These are phyloP conservation scores for Aphidoletes aphidimyza DNA, from an alignment of 2,888 invertebrate genomes.

Conservation along the genomic window DNA sequence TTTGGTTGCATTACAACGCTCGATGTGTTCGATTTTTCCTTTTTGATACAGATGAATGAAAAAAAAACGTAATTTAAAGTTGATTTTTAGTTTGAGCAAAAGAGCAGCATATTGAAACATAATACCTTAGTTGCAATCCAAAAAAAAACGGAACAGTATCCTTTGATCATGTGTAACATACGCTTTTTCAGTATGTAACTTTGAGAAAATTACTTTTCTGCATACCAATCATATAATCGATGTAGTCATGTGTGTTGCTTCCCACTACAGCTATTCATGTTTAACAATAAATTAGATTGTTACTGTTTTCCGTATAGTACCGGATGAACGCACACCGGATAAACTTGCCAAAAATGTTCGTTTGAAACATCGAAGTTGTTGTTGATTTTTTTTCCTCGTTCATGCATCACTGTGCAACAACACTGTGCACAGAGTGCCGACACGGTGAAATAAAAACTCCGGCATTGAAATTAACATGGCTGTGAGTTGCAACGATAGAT, in stretches of 20 bases:
- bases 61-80: neutral
- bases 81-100: neutral
- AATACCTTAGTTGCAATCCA: neutral
- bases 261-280: neutral
- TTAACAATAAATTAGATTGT: neutral
- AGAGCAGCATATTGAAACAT: neutral
- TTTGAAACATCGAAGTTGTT: neutral
- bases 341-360: neutral
- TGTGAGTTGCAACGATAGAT: too few species aligned
- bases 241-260: neutral
- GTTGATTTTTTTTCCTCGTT: too few species aligned
- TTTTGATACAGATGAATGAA: neutral
- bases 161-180: conserved; percentile 22
- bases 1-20: too few species aligned
- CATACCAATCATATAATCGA: neutral
- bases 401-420: too few species aligned
- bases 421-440: too few species aligned
- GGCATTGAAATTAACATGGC: neutral
- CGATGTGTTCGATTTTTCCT: neutral
- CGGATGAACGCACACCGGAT: neutral
- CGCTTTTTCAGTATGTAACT: neutral
- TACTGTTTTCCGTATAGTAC: neutral
- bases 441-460: too few species aligned
- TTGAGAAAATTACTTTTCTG: neutral
- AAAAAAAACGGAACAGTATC: neutral